Conservation (phyloP, 2,888 invertebrate species). For the Philopedon plagiatum region DNA sequence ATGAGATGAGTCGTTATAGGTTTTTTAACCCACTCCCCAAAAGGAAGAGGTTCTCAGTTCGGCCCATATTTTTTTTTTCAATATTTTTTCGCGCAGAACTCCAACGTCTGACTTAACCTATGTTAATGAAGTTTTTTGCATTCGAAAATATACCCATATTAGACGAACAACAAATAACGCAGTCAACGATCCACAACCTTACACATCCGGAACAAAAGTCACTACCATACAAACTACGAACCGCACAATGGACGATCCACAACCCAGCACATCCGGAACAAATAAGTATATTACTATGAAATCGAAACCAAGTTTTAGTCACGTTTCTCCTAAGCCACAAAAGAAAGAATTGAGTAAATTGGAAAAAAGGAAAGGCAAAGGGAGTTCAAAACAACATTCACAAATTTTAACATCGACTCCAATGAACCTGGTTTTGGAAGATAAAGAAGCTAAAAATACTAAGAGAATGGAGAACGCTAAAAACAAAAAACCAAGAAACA, state of each 20-base stretch:
- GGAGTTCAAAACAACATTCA: neutral
- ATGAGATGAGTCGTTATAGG: no score
- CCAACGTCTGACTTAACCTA: no score
- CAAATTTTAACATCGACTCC: constrained; percentile 8
- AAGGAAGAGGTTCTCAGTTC: no score
- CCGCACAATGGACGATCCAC: neutral
- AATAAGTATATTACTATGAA: neutral
- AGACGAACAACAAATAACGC: no score
- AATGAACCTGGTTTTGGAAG: neutral
- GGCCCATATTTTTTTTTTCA: no score
- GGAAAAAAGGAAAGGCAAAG: neutral
- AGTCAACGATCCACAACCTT: no score
- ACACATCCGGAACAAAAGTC: no score
- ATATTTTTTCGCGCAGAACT: no score
- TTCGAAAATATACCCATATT: no score
- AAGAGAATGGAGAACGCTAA: neutral
- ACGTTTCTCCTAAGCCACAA: neutral
- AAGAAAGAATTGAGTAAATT: neutral
- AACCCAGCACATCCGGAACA: neutral
- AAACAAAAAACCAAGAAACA: neutral
- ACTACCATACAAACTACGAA: neutral
- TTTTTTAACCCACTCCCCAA: no score
- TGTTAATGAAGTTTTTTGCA: no score
- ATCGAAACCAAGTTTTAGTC: neutral
- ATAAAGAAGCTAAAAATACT: neutral